Base-by-base conservation (phyloP, 2,888 invertebrate species). In the Acleris emargana region DNA sequence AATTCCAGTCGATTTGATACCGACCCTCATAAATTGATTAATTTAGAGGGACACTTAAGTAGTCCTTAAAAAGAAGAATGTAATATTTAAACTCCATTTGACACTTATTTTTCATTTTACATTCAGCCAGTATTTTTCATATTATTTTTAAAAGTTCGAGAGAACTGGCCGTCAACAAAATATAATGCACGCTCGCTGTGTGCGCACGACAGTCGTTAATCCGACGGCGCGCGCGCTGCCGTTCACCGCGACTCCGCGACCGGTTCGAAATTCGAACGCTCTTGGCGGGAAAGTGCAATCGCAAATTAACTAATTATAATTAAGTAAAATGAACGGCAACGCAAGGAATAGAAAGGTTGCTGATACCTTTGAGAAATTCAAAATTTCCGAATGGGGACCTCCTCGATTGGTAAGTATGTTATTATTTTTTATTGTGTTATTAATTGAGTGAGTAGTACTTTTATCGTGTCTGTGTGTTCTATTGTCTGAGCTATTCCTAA, bases 301-400 rank as follows among this genome's bases (percentile, higher is more conserved):
- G 58, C 64, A 72, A 70, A 69, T 71, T 69, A 51, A 28, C n/a
- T 25, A 53, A 68, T 69, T 71, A 53, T 13, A 38, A 38, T 38
- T 38, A 38, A 38, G 25, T 71, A 84, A 75, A 71, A 93, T 93
- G 93, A 93, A 92, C 77, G 77, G 91, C 70, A 88, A 90, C 69
- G 80, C 77, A 72, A 86, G 93, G 68, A 90, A 91, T 62, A 84
- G 88, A 76, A 93, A 92, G 76, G 82, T 93, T 18, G 81, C 82
- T 3, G 93, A 90, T 47, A 88, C 89, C 43, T 92, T 83, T 67
- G 91, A 92, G 71, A 91, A 87, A 76, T 93, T 80, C 71, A 90
- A 89, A 72, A 91, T 91, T 61, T 87, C 81, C 5, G 79, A 87
- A 74, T 92, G 92, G 92, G 92, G 92, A 28, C 76, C 77, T 0